Conservation (phyloP, 2,113 vertebrate species). For the Drymodes brunneopygia region DNA sequence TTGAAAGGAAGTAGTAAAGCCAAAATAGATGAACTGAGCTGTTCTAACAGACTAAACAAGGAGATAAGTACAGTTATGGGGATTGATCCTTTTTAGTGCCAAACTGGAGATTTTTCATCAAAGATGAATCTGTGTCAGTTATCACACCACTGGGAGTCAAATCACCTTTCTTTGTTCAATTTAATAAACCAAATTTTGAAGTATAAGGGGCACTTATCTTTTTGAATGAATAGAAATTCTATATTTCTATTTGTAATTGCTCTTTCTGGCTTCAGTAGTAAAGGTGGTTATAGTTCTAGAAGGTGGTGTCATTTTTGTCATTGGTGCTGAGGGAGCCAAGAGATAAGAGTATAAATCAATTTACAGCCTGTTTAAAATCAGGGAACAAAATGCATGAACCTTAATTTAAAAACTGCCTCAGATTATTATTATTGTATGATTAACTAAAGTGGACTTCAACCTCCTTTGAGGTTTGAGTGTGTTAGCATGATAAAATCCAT, state of each 20-base stretch:
- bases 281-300: conserved; percentile 33
- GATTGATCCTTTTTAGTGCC: neutral
- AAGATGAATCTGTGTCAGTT: neutral
- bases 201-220: neutral
- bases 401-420: neutral
- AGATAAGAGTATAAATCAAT: conserved; percentile 41
- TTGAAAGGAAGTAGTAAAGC: neutral
- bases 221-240: conserved; percentile 12
- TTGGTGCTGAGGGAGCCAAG: neutral
- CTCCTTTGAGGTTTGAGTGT: neutral
- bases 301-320: conserved; percentile 18
- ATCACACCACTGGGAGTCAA: neutral
- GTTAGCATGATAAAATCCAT: neutral
- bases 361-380: neutral
- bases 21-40: neutral
- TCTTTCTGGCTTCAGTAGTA: conserved; percentile 17
- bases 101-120: neutral
- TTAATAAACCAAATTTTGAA: neutral
- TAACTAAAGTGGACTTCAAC: neutral
- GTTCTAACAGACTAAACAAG: neutral
- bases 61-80: neutral
- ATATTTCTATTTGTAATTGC: conserved; percentile 22
- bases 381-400: neutral
- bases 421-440: neutral
- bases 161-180: neutral